A percentile compares a stretch with the other conserved stretches of the same genome.
phyloP scores from a whole-genome alignment of 2,888 invertebrate species.

The Acronicta leporina region DNA sequence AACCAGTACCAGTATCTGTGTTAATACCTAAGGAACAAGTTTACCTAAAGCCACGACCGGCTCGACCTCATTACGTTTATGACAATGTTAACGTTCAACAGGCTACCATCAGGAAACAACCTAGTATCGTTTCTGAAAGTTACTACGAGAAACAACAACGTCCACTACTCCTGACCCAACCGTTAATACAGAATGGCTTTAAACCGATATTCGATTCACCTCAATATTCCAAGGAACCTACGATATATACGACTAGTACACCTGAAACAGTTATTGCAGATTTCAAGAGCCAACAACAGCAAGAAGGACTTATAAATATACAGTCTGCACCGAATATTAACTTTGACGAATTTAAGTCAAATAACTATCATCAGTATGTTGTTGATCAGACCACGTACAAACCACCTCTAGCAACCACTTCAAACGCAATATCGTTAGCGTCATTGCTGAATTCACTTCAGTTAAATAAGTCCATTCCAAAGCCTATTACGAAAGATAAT shows the following conservation, averaged over 20 bases:
- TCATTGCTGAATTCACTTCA: constrained; percentile 92
- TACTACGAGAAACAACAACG: constrained; percentile 79
- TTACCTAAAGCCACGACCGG: constrained; percentile 75
- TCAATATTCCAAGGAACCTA: constrained; percentile 62
- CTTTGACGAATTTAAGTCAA: constrained; percentile 62
- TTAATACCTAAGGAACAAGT: constrained; percentile 71
- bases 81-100: constrained; percentile 68
- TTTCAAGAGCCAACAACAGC: constrained; percentile 64
- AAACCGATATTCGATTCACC: constrained; percentile 73
- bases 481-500: constrained; percentile 93
- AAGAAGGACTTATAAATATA: constrained; percentile 54
- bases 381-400: constrained; percentile 65
- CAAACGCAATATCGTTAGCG: constrained; percentile 71
- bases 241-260: constrained; percentile 61
- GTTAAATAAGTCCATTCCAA: constrained; percentile 93
- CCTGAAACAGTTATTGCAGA: constrained; percentile 54
- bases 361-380: constrained; percentile 75
- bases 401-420: constrained; percentile 58
- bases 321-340: constrained; percentile 60
- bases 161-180: constrained; percentile 61
- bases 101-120: constrained; percentile 64
- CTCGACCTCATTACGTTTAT: constrained; percentile 71
- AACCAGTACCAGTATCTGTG: constrained; percentile 63
- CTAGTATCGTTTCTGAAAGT: constrained; percentile 76
- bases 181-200: constrained; percentile 78